phyloP scores from a whole-genome alignment of 2,113 vertebrate species.

The Anhinga rufa region DNA sequence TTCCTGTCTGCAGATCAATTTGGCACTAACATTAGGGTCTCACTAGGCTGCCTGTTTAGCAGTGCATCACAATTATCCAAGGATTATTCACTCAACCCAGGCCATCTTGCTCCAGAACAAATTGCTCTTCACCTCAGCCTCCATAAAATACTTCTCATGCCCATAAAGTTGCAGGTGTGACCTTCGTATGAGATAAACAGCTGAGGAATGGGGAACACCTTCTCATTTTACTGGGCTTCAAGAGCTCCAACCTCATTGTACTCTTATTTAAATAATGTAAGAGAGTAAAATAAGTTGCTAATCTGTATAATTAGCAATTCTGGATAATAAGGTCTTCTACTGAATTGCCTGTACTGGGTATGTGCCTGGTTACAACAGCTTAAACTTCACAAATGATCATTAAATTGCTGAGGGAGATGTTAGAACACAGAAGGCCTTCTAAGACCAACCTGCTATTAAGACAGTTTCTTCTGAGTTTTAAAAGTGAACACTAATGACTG shows the following conservation, averaged over 20 bases:
- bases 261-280: neutral
- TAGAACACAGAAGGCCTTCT: neutral
- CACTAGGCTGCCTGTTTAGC: neutral
- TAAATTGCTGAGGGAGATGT: neutral
- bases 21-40: neutral
- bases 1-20: neutral
- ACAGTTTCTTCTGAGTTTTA: neutral
- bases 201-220: neutral
- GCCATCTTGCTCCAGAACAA: neutral
- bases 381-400: neutral
- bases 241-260: neutral
- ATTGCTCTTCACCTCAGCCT: neutral
- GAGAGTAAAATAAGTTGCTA: neutral
- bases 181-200: neutral
- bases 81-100: neutral
- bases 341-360: neutral
- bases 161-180: neutral
- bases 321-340: neutral
- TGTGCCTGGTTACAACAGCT: neutral
- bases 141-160: neutral
- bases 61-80: neutral
- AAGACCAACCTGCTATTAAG: neutral
- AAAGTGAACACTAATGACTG: neutral
- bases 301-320: neutral
- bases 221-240: neutral